A percentile compares a stretch with the other conserved stretches of the same genome.
Evolutionary conservation across 92 coral and sea anemone species (phyloP).

Genomic region (Diadumene lineata): DNA sequence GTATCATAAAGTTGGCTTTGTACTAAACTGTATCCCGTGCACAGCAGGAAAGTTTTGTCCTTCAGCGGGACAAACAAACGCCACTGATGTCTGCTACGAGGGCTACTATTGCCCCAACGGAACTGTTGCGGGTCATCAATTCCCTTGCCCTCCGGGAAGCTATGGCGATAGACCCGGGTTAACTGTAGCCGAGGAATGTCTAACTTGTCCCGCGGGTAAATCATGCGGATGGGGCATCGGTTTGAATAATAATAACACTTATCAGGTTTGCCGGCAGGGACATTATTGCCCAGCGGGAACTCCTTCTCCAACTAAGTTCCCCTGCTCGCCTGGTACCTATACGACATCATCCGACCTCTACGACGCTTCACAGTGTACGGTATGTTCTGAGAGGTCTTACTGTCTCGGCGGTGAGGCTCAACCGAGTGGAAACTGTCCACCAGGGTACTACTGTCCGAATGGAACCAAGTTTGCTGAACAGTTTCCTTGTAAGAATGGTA

Average conservation of each 20-base stretch:
- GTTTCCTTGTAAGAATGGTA: slow-evolving; percentile 91
- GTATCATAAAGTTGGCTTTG: slow-evolving; percentile 72
- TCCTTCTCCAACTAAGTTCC: slow-evolving; percentile 93
- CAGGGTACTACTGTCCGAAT: slow-evolving; percentile 88
- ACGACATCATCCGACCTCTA: slow-evolving; percentile 85
- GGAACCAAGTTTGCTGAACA: slow-evolving; percentile 91
- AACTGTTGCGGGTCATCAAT: slow-evolving; percentile 90
- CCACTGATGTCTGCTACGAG: slow-evolving; percentile 84
- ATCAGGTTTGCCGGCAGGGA: slow-evolving; percentile 86
- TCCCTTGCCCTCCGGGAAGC: slow-evolving; percentile 95
- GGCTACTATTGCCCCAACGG: slow-evolving; percentile 98
- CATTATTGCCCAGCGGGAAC: slow-evolving; percentile 97
- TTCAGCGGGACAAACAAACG: slow-evolving; percentile 85
- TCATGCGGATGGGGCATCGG: slow-evolving; percentile 98
- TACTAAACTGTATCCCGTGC: slow-evolving; percentile 90
- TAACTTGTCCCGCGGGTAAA: slow-evolving; percentile 83
- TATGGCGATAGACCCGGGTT: slow-evolving; percentile 90
- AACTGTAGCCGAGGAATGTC: slow-evolving; percentile 86
- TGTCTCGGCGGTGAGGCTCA: slow-evolving; percentile 96
- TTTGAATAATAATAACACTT: slow-evolving; percentile 76
- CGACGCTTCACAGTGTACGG: slow-evolving; percentile 89
- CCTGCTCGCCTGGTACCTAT: slow-evolving; percentile 95
- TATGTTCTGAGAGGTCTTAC: slow-evolving; percentile 83
- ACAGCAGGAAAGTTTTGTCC: slow-evolving; percentile 93
- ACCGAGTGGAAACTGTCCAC: slow-evolving; percentile 93